Evolutionary conservation across 2,113 vertebrate species (phyloP).

Genomic region (Cnemophilus loriae): DNA sequence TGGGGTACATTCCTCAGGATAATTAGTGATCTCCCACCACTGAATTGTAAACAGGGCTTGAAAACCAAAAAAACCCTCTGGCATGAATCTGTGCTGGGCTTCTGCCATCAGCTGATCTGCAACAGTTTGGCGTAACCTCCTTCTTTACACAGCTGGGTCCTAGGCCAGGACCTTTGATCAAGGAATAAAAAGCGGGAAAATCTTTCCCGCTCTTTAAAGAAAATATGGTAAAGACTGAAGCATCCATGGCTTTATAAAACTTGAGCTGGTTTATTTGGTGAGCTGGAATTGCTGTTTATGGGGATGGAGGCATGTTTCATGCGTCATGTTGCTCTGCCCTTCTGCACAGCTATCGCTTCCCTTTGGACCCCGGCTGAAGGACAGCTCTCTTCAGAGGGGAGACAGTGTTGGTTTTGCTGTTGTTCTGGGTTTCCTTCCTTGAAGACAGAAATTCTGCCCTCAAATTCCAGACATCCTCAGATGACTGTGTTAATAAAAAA

Average conservation of each 20-base stretch:
- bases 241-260: neutral
- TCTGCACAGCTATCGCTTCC: neutral
- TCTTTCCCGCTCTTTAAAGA: neutral
- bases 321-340: neutral
- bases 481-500: neutral
- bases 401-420: neutral
- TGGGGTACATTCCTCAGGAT: neutral
- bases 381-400: neutral
- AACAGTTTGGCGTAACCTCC: neutral
- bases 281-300: neutral
- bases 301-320: neutral
- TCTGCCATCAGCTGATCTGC: neutral
- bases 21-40: neutral
- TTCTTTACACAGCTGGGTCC: neutral
- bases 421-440: neutral
- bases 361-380: neutral
- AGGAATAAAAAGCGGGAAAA: neutral
- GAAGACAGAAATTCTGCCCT: neutral
- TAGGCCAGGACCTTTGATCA: neutral
- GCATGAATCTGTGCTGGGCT: neutral
- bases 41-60: neutral
- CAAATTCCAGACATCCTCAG: neutral
- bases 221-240: neutral
- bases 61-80: neutral
- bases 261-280: neutral